Percentiles rank a stretch among this genome's conserved stretches.
Evolutionary conservation across 1,140 invertebrate genomes (phyloP).

Genomic region (Rhyzopertha dominica): DNA sequence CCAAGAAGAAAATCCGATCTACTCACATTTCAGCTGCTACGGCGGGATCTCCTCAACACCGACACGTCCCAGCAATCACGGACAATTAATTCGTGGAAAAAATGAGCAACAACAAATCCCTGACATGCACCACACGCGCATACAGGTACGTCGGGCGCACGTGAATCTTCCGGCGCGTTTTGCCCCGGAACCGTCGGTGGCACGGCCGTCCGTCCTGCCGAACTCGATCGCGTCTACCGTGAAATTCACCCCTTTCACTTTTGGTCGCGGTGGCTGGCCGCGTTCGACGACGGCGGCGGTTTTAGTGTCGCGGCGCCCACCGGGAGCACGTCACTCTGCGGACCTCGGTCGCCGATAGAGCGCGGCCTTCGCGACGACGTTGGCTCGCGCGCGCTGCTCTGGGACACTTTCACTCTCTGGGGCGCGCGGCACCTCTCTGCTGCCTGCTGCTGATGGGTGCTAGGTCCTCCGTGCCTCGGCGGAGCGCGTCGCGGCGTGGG

Average conservation of each 20-base stretch:
- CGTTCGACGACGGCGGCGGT: slow-evolving; percentile 3
- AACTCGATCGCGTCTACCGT: slow-evolving; percentile 1
- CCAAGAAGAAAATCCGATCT: too few species aligned
- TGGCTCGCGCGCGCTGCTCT: too few species aligned
- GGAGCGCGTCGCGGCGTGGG: background rate
- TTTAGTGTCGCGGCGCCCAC: slow-evolving; percentile 6
- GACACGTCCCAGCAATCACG: too few species aligned
- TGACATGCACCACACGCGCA: slow-evolving; percentile 2
- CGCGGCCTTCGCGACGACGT: too few species aligned
- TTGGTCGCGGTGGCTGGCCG: background rate
- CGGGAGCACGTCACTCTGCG: too few species aligned
- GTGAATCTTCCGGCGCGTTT: slow-evolving; percentile 8
- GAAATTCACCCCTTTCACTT: slow-evolving; percentile 18
- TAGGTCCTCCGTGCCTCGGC: background rate
- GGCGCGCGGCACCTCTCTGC: background rate
- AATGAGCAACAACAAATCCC: too few species aligned
- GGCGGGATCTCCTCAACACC: too few species aligned
- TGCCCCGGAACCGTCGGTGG: background rate
- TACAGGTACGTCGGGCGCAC: slow-evolving; percentile 12
- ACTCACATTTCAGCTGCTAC: too few species aligned
- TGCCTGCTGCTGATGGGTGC: too few species aligned
- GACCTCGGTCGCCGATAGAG: slow-evolving; percentile 2
- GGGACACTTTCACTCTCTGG: slow-evolving; percentile 14
- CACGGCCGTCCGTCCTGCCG: background rate
- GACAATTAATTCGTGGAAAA: too few species aligned